Conservation (phyloP, 2,797 vertebrate species). For the Tolypeutes matacus region DNA sequence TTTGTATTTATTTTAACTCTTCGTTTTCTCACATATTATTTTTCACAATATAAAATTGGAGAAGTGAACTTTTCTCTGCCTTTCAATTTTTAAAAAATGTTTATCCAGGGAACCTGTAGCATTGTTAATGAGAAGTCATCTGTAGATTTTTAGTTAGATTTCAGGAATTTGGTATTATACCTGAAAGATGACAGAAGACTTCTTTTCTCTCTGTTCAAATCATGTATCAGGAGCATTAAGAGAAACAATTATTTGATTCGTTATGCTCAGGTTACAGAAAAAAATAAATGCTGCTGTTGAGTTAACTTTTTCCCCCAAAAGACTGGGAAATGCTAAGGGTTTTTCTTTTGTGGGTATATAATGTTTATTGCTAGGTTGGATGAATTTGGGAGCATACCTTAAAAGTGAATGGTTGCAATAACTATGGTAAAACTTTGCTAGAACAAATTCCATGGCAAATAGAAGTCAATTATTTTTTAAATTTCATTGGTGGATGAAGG, state of each 20-base stretch:
- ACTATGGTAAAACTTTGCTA: conserved; percentile 19
- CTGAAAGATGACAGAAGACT: conserved; percentile 17
- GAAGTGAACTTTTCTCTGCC: background rate
- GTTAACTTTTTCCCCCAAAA: conserved; percentile 16
- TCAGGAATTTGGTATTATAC: background rate
- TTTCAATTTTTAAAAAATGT: background rate
- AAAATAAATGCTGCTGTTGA: background rate
- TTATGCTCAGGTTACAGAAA: conserved; percentile 7
- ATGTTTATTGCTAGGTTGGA: conserved; percentile 30
- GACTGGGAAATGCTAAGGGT: conserved; percentile 24
- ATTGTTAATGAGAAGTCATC: background rate
- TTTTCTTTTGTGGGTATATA: background rate
- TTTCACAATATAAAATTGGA: background rate
- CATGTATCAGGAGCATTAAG: background rate
- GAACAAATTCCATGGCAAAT: background rate
- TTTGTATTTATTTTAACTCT: background rate
- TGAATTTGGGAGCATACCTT: background rate
- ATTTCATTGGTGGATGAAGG: background rate
- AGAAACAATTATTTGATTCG: background rate
- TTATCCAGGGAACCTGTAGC: background rate
- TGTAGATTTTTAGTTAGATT: conserved; percentile 28
- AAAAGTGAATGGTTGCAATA: conserved; percentile 21
- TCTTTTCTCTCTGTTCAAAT: conserved; percentile 24
- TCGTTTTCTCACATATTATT: background rate
- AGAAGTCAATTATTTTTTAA: conserved; percentile 35